Evolutionary conservation across 2,797 vertebrate species (phyloP).

Genomic region (Sebastiscus tertius): DNA sequence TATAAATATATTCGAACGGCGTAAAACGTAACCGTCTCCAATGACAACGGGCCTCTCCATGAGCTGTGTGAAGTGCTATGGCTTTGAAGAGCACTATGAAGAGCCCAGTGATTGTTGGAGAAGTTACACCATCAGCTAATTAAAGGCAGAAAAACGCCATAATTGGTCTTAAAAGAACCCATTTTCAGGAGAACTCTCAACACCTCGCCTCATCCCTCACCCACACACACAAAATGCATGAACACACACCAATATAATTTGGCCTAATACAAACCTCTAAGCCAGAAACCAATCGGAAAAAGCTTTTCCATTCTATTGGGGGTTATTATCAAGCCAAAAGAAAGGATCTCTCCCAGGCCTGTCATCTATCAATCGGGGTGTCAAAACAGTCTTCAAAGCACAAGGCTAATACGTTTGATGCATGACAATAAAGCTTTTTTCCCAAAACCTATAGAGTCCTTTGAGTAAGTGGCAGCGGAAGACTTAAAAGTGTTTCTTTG

Average conservation of each 20-base stretch:
- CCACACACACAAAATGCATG: constrained; percentile 12
- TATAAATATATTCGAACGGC: constrained; percentile 49
- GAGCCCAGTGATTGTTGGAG: constrained; percentile 41
- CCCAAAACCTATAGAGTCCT: constrained; percentile 66
- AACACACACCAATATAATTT: background rate
- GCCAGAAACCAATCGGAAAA: constrained; percentile 39
- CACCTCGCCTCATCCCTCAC: constrained; percentile 1
- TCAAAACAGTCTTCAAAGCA: constrained; percentile 67
- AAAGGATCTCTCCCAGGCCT: constrained; percentile 46
- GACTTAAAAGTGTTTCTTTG: constrained; percentile 73
- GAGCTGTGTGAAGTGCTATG: constrained; percentile 60
- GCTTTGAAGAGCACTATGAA: constrained; percentile 62
- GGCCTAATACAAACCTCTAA: constrained; percentile 18
- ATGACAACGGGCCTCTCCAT: constrained; percentile 35
- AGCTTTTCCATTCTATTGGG: constrained; percentile 36
- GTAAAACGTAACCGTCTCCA: constrained; percentile 46
- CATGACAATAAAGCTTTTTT: constrained; percentile 70
- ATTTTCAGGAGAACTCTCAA: constrained; percentile 32
- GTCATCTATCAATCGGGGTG: constrained; percentile 67
- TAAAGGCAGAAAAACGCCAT: constrained; percentile 37
- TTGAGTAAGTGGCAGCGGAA: constrained; percentile 54
- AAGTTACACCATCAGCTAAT: constrained; percentile 63
- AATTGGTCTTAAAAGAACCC: constrained; percentile 59
- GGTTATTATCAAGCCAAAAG: constrained; percentile 50
- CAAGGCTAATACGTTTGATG: constrained; percentile 58